Conservation (phyloP, 2,888 invertebrate species). For the Clunio marinus region DNA sequence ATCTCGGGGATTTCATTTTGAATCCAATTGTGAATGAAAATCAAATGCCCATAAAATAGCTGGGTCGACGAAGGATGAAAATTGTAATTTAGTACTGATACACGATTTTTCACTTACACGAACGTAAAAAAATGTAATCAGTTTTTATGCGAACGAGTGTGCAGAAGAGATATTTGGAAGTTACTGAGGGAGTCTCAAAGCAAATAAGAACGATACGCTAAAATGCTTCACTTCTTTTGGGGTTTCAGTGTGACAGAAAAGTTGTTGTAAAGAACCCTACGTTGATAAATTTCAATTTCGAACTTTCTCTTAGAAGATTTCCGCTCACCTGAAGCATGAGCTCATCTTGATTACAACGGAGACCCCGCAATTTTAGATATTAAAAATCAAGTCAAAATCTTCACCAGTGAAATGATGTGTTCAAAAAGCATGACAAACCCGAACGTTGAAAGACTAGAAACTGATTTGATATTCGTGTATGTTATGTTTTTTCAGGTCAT, state of each 20-base stretch:
- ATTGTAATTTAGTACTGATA: background rate
- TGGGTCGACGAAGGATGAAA: background rate
- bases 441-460: too few species aligned
- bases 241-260: too few species aligned
- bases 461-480: background rate
- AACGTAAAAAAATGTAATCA: constrained; percentile 32
- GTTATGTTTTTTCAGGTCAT: background rate
- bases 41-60: background rate
- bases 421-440: too few species aligned
- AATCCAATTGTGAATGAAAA: background rate
- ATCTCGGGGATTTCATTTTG: background rate
- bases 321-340: background rate
- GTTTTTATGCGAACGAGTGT: constrained; percentile 1
- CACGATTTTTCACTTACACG: constrained; percentile 27
- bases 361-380: background rate
- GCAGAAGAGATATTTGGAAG: background rate
- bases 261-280: background rate
- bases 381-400: too few species aligned
- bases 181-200: constrained; percentile 6
- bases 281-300: constrained; percentile 24
- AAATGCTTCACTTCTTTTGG: too few species aligned
- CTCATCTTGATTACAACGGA: constrained; percentile 8
- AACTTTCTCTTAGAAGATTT: background rate
- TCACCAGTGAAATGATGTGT: too few species aligned
- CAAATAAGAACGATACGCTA: constrained; percentile 18